Evolutionary conservation across 2,113 vertebrate genomes (phyloP), one percentile per base, ranked within the genome.

Genomic region (Notothenia coriiceps): DNA sequence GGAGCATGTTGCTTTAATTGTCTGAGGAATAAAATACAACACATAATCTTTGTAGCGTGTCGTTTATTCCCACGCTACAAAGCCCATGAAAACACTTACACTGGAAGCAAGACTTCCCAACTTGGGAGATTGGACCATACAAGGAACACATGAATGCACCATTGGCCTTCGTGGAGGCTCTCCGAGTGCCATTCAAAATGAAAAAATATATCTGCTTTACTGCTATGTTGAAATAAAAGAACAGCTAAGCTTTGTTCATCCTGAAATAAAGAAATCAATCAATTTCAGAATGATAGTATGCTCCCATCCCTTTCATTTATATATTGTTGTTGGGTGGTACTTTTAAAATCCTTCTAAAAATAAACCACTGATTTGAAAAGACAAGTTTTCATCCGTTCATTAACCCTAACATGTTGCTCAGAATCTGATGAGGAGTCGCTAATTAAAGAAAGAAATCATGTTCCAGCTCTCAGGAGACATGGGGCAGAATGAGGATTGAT

Each of bases 391-490:
- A 60, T 79, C 56, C 68, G 55, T 61, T 86, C 63, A 72, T 82
- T 79, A 86, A 84, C 78, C 67, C 50, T 18, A 63, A 66, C 20
- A 75, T 70, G 74, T 74, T 74, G 49, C 67, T 84, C 61, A 22
- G 22, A 60, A 49, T 69, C 14, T 49, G 20, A 43, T 4, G 73
- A 8, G 51, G 40, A 73, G 35, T n/a, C 60, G 56, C 74, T 82
- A 85, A 86, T 85, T 82, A 84, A 79, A 70, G 66, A 74, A 25
- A 68, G 35, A 77, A 73, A 83, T 79, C 52, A 13, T 75, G 56
- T 63, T 70, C 9, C 5, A 65, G 13, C 43, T 69, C 75, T 68
- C 63, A 14, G 25, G 62, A 74, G 78, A 77, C 22, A 51, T 1
- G 5, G 51, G 49, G 3, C 63, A 44, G 33, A 1, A 2, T 8